phyloP scores from a whole-genome alignment of 2,888 invertebrate genomes.

The Scrobipalpa atriplicella region DNA sequence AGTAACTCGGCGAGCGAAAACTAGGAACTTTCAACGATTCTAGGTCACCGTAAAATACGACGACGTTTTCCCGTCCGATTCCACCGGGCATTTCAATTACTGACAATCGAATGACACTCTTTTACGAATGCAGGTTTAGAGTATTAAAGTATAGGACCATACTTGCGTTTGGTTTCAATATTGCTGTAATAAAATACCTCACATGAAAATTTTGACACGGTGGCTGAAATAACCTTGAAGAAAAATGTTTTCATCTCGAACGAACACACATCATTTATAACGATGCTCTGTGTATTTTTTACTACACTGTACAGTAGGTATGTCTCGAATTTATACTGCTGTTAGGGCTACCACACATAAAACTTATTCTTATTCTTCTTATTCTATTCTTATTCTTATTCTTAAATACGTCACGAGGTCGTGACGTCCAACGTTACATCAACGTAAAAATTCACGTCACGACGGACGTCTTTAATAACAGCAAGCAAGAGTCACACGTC shows the following conservation, averaged over 20 bases:
- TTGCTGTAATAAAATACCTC: neutral
- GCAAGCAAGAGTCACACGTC: too few relatives aligned
- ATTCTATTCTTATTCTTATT: too few relatives aligned
- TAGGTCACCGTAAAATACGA: conserved; percentile 7
- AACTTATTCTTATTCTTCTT: too few relatives aligned
- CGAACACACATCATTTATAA: neutral
- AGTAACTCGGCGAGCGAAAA: conserved; percentile 4
- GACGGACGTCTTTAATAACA: too few relatives aligned
- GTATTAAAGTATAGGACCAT: neutral
- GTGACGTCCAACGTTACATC: too few relatives aligned
- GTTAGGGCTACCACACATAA: too few relatives aligned
- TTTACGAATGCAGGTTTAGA: neutral
- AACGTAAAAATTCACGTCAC: too few relatives aligned
- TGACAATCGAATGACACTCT: conserved; percentile 19
- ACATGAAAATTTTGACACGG: neutral
- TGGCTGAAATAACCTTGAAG: conserved; percentile 6
- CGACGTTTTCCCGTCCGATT: neutral
- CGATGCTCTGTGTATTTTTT: neutral
- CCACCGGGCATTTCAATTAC: conserved; percentile 16
- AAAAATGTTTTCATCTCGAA: conserved; percentile 5
- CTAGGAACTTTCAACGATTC: conserved; percentile 9
- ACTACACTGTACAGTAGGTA: too few relatives aligned
- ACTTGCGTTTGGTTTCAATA: neutral
- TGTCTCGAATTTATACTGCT: neutral
- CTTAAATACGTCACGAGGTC: too few relatives aligned